Base-by-base conservation (phyloP, 92 coral and sea anemone genomes). In the Umimayanthus chanpuru region DNA sequence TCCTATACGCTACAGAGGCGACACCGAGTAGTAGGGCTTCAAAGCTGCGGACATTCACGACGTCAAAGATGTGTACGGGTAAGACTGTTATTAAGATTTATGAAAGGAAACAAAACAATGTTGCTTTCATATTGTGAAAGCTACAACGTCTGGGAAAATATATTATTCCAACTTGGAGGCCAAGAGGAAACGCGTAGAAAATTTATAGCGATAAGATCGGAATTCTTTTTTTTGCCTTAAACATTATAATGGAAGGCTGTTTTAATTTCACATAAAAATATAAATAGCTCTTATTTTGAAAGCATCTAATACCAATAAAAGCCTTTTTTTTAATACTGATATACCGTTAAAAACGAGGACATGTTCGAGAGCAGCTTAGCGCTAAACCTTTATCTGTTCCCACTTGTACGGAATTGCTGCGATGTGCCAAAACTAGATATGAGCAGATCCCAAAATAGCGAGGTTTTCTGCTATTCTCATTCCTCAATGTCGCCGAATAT, bases 81-180 rank as follows among this genome's bases (percentile, higher is more conserved):
- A 67, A 71, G 16, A 65, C 47, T 20, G 43, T 83, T 83, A 83
- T 15, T 50, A 12, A 83, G 47, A 70, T 39, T 44, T 47, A 41
- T 43, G 26, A 83, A 70, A 70, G 26, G 47, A 21, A 83, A 43
- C 76, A 44, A 83, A 83, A 68, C 32, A 43, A 71, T 83, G 43
- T 44, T 64, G 87, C 50, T 83, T 83, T 83, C 78, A 43, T 72
- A 71, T 23, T 71, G 77, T 47, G 47, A 83, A 25, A 43, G 29
- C 26, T 56, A 55, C 41, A 70, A 44, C 87, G 70, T 83, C 87
- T 83, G 78, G 77, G 47, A 67, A 83, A 83, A 41, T 30, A 68
- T 47, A 26, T 41, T 43, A 23, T 81, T 25, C 36, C 32, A 23
- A 6, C 36, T 39, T 20, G 30, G 49, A 38, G 23, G 44, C 30